Evolutionary conservation across 2,113 vertebrate genomes (phyloP).

Genomic region (Ardeotis arabs): DNA sequence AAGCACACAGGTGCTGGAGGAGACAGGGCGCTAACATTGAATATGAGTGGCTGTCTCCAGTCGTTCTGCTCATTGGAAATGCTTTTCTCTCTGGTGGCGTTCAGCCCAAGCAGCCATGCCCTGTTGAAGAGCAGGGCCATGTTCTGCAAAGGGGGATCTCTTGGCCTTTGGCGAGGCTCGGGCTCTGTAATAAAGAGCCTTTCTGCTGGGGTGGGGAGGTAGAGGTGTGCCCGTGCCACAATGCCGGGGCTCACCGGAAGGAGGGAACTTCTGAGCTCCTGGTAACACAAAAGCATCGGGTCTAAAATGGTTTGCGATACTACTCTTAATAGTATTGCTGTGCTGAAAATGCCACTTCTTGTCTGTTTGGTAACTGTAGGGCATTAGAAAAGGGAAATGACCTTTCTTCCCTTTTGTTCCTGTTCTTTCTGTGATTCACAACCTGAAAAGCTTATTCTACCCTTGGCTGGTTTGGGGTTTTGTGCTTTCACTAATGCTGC

Average conservation of each 20-base stretch:
- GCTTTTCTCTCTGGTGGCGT: not conserved
- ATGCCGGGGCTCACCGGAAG: accelerated
- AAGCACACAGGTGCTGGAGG: not conserved
- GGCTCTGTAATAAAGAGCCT: not conserved
- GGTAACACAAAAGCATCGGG: not conserved
- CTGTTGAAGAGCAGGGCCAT: not conserved
- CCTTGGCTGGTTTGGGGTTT: not conserved
- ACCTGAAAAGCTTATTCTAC: not conserved
- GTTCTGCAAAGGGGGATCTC: not conserved
- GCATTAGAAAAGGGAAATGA: not conserved
- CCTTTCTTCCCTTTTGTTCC: constrained; percentile 11
- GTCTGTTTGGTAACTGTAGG: not conserved
- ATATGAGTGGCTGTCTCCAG: not conserved
- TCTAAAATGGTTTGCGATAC: not conserved
- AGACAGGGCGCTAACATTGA: not conserved
- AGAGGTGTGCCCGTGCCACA: accelerated
- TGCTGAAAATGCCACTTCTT: not conserved
- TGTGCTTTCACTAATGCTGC: not conserved
- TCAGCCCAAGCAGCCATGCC: not conserved
- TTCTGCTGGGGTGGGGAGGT: not conserved
- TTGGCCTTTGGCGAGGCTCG: not conserved
- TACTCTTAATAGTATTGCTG: not conserved
- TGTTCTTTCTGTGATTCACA: not conserved
- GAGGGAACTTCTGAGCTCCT: not conserved
- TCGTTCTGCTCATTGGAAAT: not conserved